These are phyloP conservation scores for Leptopilina drosophilae DNA, from an alignment of 2,888 invertebrate genomes.

Conservation along the genomic window DNA sequence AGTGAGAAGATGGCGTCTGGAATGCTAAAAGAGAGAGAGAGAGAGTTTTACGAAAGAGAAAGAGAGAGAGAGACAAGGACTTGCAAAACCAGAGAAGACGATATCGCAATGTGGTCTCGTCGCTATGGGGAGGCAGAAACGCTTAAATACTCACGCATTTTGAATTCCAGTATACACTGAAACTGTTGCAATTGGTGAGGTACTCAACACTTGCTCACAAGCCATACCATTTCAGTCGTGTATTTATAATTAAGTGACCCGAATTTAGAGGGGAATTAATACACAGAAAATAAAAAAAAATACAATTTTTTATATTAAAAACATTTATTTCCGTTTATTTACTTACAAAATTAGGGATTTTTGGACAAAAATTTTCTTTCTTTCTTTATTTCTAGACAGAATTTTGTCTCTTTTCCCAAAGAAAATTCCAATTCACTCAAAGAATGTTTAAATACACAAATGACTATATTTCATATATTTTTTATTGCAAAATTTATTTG, in stretches of 20 bases:
- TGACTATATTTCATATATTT: too few species aligned
- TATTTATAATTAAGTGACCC: conserved; percentile 13
- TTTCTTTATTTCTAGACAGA: too few species aligned
- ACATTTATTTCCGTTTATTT: too few species aligned
- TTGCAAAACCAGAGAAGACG: conserved; percentile 52
- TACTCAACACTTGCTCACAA: conserved; percentile 1
- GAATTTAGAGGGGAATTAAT: neutral
- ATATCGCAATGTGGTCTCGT: conserved; percentile 42
- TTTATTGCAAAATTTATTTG: too few species aligned
- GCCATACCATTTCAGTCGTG: conserved; percentile 13
- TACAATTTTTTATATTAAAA: too few species aligned
- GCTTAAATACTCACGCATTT: conserved; percentile 68
- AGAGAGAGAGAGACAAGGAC: conserved; percentile 49
- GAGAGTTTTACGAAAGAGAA: conserved; percentile 28
- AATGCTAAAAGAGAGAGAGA: conserved; percentile 70
- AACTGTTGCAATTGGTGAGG: conserved; percentile 46
- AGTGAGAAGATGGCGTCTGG: conserved; percentile 76
- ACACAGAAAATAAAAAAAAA: neutral
- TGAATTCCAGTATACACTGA: conserved; percentile 48
- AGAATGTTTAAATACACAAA: too few species aligned
- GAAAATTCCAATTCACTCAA: too few species aligned
- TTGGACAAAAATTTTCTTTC: too few species aligned
- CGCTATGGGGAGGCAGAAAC: conserved; percentile 61
- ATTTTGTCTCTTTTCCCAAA: too few species aligned
- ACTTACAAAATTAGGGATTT: too few species aligned